Evolutionary conservation across 2,113 vertebrate genomes (phyloP).

Genomic region (Oxygymnocypris stewartii): DNA sequence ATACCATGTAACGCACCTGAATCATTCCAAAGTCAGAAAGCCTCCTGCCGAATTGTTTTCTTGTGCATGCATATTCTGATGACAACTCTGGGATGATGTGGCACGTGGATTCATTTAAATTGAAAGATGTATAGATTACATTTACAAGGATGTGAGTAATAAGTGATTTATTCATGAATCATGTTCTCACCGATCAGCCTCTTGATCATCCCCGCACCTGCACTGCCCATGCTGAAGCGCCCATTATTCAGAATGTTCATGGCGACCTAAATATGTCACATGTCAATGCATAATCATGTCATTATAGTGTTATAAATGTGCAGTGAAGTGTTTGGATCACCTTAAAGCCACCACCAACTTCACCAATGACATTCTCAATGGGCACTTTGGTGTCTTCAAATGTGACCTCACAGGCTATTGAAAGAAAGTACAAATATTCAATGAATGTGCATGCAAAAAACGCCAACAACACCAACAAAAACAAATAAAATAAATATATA

Average conservation of each 20-base stretch:
- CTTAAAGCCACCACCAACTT: constrained; percentile 96
- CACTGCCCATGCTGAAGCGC: constrained; percentile 93
- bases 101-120: background rate
- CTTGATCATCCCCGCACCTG: constrained; percentile 87
- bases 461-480: background rate
- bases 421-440: constrained; percentile 12
- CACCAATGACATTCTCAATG: constrained; percentile 91
- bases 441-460: background rate
- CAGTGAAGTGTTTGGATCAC: constrained; percentile 67
- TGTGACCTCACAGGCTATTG: constrained; percentile 88
- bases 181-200: constrained; percentile 86
- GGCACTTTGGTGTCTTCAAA: constrained; percentile 94
- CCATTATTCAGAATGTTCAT: constrained; percentile 95
- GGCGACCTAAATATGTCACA: constrained; percentile 79
- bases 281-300: background rate
- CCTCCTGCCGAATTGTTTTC: constrained; percentile 90
- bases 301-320: background rate
- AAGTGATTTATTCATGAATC: background rate
- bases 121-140: background rate
- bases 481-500: background rate
- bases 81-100: constrained; percentile 76
- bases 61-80: constrained; percentile 87
- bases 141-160: background rate
- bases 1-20: constrained; percentile 77
- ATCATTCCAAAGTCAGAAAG: constrained; percentile 94